Conservation (phyloP, 2,797 vertebrate genomes). For the Paratrypauchen microcephalus region DNA sequence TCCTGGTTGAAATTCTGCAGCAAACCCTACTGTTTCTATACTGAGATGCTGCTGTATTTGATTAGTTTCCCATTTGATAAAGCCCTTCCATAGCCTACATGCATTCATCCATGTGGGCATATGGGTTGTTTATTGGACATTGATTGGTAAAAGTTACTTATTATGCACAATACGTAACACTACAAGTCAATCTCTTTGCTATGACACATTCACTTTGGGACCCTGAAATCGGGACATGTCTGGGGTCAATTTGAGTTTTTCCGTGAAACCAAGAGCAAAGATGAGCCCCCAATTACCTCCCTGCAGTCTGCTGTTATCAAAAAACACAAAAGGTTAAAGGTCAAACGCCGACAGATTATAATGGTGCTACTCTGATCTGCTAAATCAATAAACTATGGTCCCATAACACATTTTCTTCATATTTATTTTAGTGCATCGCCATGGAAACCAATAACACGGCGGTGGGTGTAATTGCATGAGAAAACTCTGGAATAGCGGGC, state of each 20-base stretch:
- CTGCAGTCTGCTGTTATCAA: slow-evolving; percentile 48
- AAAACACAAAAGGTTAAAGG: slow-evolving; percentile 55
- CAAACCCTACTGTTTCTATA: too few species aligned
- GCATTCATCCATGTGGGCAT: too few species aligned
- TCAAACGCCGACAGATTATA: slow-evolving; percentile 53
- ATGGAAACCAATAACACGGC: slow-evolving; percentile 61
- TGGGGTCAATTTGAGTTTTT: not conserved
- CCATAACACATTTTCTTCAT: slow-evolving; percentile 49
- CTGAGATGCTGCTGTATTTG: too few species aligned
- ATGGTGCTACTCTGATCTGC: slow-evolving; percentile 38
- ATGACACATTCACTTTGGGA: not conserved
- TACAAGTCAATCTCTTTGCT: not conserved
- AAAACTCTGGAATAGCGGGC: slow-evolving; percentile 45
- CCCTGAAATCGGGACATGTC: not conserved
- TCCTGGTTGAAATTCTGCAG: too few species aligned
- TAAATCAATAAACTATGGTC: slow-evolving; percentile 56
- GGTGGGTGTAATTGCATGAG: slow-evolving; percentile 54
- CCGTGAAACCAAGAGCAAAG: slow-evolving; percentile 8
- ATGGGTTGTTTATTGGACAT: too few species aligned
- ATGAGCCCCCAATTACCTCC: slow-evolving; percentile 14
- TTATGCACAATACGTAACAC: not conserved
- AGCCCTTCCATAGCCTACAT: too few species aligned
- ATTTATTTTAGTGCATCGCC: slow-evolving; percentile 63
- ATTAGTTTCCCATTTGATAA: too few species aligned
- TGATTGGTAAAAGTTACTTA: too few species aligned